Conservation (phyloP, 2,888 invertebrate genomes). For the Temnothorax unifasciatus region DNA sequence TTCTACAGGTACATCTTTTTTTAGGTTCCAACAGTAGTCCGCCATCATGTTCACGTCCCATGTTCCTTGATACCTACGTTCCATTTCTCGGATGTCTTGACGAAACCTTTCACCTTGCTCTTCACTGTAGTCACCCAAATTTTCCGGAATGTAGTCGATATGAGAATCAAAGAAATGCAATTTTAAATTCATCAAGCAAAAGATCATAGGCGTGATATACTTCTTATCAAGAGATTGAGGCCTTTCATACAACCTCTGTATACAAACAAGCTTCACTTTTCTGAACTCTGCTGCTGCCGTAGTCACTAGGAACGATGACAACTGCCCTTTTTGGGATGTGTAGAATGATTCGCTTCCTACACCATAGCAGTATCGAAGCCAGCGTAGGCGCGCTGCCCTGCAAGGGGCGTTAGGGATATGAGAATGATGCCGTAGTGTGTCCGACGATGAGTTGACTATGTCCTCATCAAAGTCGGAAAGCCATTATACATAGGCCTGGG, state of each 20-base stretch:
- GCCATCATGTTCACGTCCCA: not conserved
- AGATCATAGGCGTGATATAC: too few species aligned
- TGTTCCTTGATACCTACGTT: not conserved
- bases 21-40: not conserved
- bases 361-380: not conserved
- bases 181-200: not conserved
- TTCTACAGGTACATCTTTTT: not conserved
- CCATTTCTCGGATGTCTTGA: not conserved
- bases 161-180: not conserved
- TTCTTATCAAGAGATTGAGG: too few species aligned
- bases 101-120: not conserved
- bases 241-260: too few species aligned
- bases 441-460: not conserved
- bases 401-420: slow-evolving; percentile 8
- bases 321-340: not conserved
- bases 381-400: slow-evolving; percentile 11
- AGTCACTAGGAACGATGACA: not conserved
- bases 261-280: too few species aligned
- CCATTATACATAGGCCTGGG: not conserved
- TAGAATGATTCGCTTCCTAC: not conserved
- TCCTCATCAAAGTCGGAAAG: slow-evolving; percentile 18
- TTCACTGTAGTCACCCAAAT: not conserved
- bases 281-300: not conserved
- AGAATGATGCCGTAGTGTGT: not conserved
- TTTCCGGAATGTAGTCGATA: not conserved